phyloP scores from a whole-genome alignment of 2,888 invertebrate genomes.

The Luperina nickerlii region DNA sequence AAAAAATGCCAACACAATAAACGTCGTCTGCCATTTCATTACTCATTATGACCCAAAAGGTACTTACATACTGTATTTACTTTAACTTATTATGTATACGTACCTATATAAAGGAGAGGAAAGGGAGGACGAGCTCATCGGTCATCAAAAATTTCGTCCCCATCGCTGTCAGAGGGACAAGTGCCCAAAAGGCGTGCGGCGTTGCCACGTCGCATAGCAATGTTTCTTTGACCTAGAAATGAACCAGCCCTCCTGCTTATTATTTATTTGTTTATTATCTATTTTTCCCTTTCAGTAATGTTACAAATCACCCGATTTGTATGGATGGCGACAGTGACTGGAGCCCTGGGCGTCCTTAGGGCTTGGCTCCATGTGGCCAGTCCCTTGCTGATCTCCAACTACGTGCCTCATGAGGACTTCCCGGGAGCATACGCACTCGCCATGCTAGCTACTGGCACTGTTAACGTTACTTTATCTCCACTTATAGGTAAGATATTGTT shows the following conservation, averaged over 20 bases:
- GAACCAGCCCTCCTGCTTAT: background rate
- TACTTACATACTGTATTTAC: too few relatives aligned
- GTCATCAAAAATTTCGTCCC: background rate
- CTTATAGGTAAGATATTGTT: slow-evolving; percentile 88
- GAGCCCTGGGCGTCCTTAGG: slow-evolving; percentile 91
- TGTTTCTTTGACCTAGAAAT: background rate
- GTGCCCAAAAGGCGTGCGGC: background rate
- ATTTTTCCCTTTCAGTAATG: slow-evolving; percentile 73
- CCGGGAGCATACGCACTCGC: slow-evolving; percentile 93
- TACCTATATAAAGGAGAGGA: background rate
- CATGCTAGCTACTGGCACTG: slow-evolving; percentile 92
- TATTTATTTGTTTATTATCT: background rate
- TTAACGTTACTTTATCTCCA: slow-evolving; percentile 91
- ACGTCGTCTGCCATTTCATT: background rate
- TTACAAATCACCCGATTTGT: slow-evolving; percentile 77
- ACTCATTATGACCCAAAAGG: too few relatives aligned
- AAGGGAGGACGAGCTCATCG: background rate
- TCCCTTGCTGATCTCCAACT: slow-evolving; percentile 92
- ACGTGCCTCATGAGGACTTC: slow-evolving; percentile 91
- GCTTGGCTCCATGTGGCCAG: slow-evolving; percentile 93
- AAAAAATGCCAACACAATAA: background rate
- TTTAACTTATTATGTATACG: too few relatives aligned
- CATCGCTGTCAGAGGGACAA: background rate
- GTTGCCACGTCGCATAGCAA: background rate
- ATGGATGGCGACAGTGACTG: slow-evolving; percentile 80